Evolutionary conservation across 2,113 vertebrate genomes (phyloP).

Genomic region (Mionectes macconnelli): DNA sequence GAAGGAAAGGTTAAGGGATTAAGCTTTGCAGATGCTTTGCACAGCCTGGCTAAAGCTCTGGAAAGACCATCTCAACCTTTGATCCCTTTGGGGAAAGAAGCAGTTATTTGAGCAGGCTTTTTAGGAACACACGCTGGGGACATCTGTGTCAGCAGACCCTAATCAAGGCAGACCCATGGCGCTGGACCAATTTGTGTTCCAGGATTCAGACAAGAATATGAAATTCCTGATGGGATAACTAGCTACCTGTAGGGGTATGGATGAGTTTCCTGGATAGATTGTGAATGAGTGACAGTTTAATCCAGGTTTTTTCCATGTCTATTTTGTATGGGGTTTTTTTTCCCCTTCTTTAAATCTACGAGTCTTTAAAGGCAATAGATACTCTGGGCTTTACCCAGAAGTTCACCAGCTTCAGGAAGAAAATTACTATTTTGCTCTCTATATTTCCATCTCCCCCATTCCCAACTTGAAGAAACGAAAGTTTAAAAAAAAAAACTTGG

Average conservation of each 20-base stretch:
- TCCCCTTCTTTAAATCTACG: neutral
- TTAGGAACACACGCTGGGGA: conserved; percentile 57
- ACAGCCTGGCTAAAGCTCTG: conserved; percentile 50
- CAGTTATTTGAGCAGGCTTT: conserved; percentile 58
- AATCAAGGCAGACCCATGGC: conserved; percentile 61
- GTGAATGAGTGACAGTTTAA: conserved; percentile 73
- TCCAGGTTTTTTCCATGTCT: conserved; percentile 46
- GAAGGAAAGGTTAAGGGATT: conserved; percentile 19
- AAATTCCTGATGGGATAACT: conserved; percentile 72
- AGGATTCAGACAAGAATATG: conserved; percentile 69
- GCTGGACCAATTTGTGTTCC: conserved; percentile 59
- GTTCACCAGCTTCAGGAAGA: neutral
- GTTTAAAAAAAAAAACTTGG: neutral
- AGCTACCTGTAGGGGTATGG: conserved; percentile 63
- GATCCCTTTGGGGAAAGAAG: conserved; percentile 40
- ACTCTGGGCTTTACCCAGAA: neutral
- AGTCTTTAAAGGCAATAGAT: neutral
- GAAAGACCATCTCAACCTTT: conserved; percentile 66
- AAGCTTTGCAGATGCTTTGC: conserved; percentile 44
- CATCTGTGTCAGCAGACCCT: conserved; percentile 68
- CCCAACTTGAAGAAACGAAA: neutral
- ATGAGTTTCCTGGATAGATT: conserved; percentile 63
- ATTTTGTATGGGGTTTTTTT: neutral
- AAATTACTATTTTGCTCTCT: neutral
- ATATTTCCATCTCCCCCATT: neutral